Evolutionary conservation across 2,113 vertebrate species (phyloP), one percentile per base, ranked within the genome.

Genomic region (Paedocypris sp.): DNA sequence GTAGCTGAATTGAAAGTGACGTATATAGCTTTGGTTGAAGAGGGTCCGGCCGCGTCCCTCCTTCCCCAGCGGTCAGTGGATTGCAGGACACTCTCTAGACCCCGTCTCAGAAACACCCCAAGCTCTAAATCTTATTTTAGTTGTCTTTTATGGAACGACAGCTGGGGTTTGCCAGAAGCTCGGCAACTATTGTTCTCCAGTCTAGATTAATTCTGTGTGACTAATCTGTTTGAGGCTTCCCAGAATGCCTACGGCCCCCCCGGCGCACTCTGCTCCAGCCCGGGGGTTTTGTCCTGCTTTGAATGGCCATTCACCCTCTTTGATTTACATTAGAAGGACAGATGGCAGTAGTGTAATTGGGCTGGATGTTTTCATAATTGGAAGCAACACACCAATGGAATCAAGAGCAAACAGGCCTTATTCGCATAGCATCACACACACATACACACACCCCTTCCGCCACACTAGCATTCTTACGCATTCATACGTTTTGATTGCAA

Each of bases 121-220:
- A 79, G 87, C 80, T 87, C 85, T 92, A 90, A 95, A 94, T 92
- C 91, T 92, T 87, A 88, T 90, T 91, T 92, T 90, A 88, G 86
- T 88, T 90, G 84, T 91, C 91, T 93, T 94, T 90, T 89, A 90
- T 79, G 80, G 81, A 81, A 81, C 86, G 91, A 94, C 93, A 98
- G 93, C 93, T 98, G 93, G 90, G 90, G 87, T 92, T 87, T 87
- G 88, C 90, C 84, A 86, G 86, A 86, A 90, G 89, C 87, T 83
- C 86, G 74, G 85, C 68, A 61, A 75, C 89, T 84, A 92, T 97
- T 98, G 93, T 97, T 89, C 83, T 82, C 72, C 52, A 75, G 83
- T 86, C 83, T 87, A 72, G 88, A 93, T 96, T 94, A 92, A 92
- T 94, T 90, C 89, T 85, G 87, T 90, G 90, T 94, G 92, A 95